Evolutionary conservation across 2,797 vertebrate genomes (phyloP).

Genomic region (Anolis apletophallus): DNA sequence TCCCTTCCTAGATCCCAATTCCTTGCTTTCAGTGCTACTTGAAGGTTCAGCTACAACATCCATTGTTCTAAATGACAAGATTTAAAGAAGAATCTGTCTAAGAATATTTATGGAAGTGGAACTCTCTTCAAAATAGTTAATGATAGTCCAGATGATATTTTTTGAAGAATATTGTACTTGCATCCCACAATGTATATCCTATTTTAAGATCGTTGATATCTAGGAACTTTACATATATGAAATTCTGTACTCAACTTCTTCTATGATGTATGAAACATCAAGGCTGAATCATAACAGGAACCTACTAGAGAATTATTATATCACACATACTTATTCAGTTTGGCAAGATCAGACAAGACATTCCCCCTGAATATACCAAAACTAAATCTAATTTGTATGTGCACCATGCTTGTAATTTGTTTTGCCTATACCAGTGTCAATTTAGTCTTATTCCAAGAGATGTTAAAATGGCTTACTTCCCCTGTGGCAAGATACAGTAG

Average conservation of each 20-base stretch:
- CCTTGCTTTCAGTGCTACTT: too few species aligned
- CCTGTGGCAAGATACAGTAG: not conserved
- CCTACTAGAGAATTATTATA: not conserved
- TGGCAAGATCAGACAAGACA: not conserved
- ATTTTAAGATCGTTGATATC: too few species aligned
- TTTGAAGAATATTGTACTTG: not conserved
- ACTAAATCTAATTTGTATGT: too few species aligned
- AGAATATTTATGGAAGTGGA: not conserved
- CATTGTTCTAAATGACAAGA: not conserved
- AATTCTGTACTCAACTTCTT: not conserved
- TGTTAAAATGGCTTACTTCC: not conserved
- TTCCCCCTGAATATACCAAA: not conserved
- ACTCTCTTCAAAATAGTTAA: not conserved
- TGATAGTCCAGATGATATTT: not conserved
- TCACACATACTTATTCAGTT: not conserved
- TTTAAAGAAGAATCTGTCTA: not conserved
- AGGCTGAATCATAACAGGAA: not conserved
- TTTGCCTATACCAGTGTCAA: not conserved
- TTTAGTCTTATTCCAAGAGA: not conserved
- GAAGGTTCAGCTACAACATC: too few species aligned
- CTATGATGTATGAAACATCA: not conserved
- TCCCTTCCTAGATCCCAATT: too few species aligned
- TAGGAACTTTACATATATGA: not conserved
- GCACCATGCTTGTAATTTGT: not conserved
- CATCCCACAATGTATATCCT: not conserved